Evolutionary conservation across 2,888 invertebrate genomes (phyloP).

Genomic region (Lepidonotus clava): DNA sequence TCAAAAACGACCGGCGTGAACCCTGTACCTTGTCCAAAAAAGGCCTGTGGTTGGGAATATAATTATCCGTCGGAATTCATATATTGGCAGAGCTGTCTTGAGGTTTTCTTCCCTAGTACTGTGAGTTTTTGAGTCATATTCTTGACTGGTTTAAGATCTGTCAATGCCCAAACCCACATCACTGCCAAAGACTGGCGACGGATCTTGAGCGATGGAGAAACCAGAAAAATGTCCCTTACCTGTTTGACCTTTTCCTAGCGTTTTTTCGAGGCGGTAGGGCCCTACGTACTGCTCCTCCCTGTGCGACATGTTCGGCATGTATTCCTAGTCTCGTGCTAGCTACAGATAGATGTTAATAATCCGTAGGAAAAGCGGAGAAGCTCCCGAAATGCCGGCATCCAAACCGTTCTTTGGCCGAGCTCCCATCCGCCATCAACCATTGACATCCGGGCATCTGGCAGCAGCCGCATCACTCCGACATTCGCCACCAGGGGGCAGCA

Average conservation of each 20-base stretch:
- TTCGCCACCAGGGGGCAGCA: constrained; percentile 42
- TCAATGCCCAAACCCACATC: background rate
- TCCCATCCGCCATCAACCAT: constrained; percentile 54
- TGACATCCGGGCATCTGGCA: constrained; percentile 58
- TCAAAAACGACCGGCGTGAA: constrained; percentile 17
- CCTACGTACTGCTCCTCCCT: constrained; percentile 91
- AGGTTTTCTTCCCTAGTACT: no score
- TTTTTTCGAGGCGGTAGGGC: constrained; percentile 98
- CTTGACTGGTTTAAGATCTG: background rate
- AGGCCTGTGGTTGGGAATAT: background rate
- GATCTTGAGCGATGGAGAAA: background rate
- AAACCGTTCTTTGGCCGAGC: constrained; percentile 37
- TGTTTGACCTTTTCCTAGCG: constrained; percentile 99
- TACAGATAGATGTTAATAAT: constrained; percentile 42
- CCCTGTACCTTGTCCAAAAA: background rate
- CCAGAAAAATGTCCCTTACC: constrained; percentile 84
- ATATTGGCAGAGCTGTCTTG: no score
- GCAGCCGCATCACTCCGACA: constrained; percentile 31
- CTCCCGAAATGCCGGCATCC: constrained; percentile 51
- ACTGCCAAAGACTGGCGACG: background rate
- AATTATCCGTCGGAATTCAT: background rate
- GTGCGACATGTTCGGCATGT: constrained; percentile 64
- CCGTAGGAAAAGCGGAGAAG: constrained; percentile 36
- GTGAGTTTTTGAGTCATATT: no score
- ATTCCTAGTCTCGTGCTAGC: constrained; percentile 47